A percentile compares a stretch with the other conserved stretches of the same genome.
Evolutionary conservation across 2,113 vertebrate genomes (phyloP).

Genomic region (Phoxinus phoxinus): DNA sequence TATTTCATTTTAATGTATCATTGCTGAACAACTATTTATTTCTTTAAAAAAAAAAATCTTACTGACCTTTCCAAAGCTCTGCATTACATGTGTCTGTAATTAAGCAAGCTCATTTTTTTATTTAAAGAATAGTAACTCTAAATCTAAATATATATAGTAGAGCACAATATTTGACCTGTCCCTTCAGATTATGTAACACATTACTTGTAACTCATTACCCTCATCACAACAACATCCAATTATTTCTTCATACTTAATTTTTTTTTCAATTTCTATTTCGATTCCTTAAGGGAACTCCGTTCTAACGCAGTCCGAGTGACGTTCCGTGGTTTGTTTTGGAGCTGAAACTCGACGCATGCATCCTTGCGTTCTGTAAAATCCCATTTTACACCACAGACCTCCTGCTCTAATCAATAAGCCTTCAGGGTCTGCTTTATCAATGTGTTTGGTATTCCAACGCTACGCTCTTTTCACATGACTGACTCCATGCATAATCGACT

Average conservation of each 20-base stretch:
- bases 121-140: background rate
- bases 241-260: background rate
- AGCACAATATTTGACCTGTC: background rate
- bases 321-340: constrained; percentile 23
- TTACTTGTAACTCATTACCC: background rate
- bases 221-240: background rate
- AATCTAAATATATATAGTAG: too few relatives aligned
- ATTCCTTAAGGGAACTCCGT: constrained; percentile 40
- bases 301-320: constrained; percentile 27
- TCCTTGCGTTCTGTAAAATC: constrained; percentile 33
- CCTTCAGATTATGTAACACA: background rate
- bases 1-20: background rate
- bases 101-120: background rate
- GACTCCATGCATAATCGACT: constrained; percentile 54
- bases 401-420: constrained; percentile 55
- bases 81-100: background rate
- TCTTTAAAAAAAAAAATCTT: too few relatives aligned
- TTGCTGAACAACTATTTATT: background rate
- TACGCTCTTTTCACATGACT: constrained; percentile 50
- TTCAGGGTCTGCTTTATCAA: constrained; percentile 54
- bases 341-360: background rate
- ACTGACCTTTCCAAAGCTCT: background rate
- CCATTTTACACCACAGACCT: constrained; percentile 44
- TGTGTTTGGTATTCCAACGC: constrained; percentile 52
- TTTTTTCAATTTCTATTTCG: too few relatives aligned